These are phyloP conservation scores for Gallinago stenura DNA, from an alignment of 2,797 vertebrate species.

Conservation along the genomic window DNA sequence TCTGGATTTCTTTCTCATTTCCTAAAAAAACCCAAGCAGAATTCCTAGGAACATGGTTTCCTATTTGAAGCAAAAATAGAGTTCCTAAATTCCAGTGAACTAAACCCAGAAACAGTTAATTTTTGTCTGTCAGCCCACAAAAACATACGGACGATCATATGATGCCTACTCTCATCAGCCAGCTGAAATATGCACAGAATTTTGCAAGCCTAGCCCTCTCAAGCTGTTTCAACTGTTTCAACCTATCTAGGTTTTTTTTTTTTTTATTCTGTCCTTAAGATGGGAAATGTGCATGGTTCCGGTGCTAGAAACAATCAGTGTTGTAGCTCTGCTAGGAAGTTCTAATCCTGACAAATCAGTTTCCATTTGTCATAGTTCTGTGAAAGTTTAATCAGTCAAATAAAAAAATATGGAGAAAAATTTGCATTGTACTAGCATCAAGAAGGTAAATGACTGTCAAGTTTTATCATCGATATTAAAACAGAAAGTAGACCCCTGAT, in stretches of 20 bases:
- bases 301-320: not conserved
- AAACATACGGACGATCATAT: not conserved
- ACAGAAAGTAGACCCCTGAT: not conserved
- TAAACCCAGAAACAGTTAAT: not conserved
- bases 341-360: not conserved
- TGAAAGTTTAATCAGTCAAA: not conserved
- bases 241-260: not conserved
- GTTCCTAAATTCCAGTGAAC: not conserved
- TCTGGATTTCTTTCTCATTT: not conserved
- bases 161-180: not conserved
- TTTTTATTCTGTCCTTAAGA: not conserved
- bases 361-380: not conserved
- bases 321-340: not conserved
- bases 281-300: not conserved
- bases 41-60: not conserved
- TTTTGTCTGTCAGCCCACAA: conserved; percentile 10
- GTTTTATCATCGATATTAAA: not conserved
- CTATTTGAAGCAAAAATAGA: not conserved
- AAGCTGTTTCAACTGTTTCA: conserved; percentile 8
- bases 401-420: not conserved
- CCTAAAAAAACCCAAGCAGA: not conserved
- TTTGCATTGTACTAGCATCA: not conserved
- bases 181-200: not conserved
- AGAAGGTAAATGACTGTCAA: not conserved
- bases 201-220: not conserved